Percentiles rank a stretch among this genome's conserved stretches.
Evolutionary conservation across 2,113 vertebrate species (phyloP).

Genomic region (Paralichthys olivaceus): DNA sequence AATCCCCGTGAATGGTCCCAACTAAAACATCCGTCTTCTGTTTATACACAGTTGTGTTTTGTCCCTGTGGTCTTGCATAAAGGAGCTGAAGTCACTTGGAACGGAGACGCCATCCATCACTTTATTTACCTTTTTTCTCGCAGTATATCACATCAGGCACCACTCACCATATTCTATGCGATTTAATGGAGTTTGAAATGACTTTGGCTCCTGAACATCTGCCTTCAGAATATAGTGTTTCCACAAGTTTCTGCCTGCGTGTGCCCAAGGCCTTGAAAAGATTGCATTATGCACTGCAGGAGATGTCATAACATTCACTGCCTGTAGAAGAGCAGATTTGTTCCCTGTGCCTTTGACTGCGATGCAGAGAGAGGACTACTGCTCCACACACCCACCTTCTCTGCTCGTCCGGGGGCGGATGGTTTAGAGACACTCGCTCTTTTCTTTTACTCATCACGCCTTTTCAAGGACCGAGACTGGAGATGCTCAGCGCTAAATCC

Average conservation of each 20-base stretch:
- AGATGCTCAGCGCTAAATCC: constrained; percentile 41
- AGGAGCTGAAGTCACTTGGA: constrained; percentile 12
- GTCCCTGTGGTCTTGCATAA: constrained; percentile 16
- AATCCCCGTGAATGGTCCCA: constrained; percentile 11
- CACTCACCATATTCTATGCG: constrained; percentile 35
- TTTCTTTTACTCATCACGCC: constrained; percentile 74
- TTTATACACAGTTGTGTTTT: constrained; percentile 1
- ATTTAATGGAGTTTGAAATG: constrained; percentile 68
- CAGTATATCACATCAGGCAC: constrained; percentile 41
- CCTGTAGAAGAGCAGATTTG: constrained; percentile 72
- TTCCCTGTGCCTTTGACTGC: constrained; percentile 76
- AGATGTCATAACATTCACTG: constrained; percentile 73
- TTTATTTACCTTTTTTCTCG: constrained; percentile 35
- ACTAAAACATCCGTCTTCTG: constrained; percentile 27
- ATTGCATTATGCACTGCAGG: constrained; percentile 73
- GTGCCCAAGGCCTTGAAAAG: constrained; percentile 50
- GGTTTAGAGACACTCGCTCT: constrained; percentile 76
- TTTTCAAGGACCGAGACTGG: constrained; percentile 66
- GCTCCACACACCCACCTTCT: constrained; percentile 83
- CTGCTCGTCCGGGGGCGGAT: constrained; percentile 79
- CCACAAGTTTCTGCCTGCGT: constrained; percentile 66
- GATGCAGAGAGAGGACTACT: constrained; percentile 73
- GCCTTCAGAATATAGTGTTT: constrained; percentile 68
- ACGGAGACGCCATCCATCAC: constrained; percentile 37
- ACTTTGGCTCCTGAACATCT: constrained; percentile 61